Evolutionary conservation across 2,888 invertebrate species (phyloP), one percentile per base, ranked within the genome.

Genomic region (Cheilosia variabilis): DNA sequence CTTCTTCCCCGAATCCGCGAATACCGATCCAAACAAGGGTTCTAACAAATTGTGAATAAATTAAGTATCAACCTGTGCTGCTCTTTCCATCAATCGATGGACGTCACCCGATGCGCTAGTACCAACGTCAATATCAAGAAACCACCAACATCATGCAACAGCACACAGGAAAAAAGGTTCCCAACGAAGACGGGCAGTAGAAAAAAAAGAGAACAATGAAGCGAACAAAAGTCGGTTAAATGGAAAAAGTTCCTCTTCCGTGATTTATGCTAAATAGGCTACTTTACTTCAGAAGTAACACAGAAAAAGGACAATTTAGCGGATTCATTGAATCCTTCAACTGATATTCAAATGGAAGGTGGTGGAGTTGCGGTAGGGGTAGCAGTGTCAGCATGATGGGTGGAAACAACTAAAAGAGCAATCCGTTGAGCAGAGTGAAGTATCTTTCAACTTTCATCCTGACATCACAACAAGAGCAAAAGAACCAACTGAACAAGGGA

Each of bases 241-340:
- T 81, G 81, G 71, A 81, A 86, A 86, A 86, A 86, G 76, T 86
- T 86, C 76, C 76, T 76, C 71, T 71, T 76, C 63, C 81, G 86
- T 81, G 81, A 86, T 81, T 76, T 86, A 81, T 86, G 81, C 86
- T 76, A 86, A 86, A 86, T 86, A 86, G 86, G 81, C 86, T 86
- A 81, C 86, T 81, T 86, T 81, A 81, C 69, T 75, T 62, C 72
- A 83, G 43, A 72, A 78, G 78, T 77, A 72, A 83, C 71, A 81
- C 60, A 43, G 71, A 81, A 72, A 65, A 72, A 66, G 76, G 65
- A 81, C 76, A 81, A 81, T 86, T 81, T 86, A 72, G 72, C 81
- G 76, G 86, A 86, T 76, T 86, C 81, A 86, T 86, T 81, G 81
- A 81, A 81, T 86, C 66, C 86, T 66, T 72, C 62, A 69, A 71